These are phyloP conservation scores for Pomatorhinus ruficollis DNA, from an alignment of 2,113 vertebrate species.

Conservation along the genomic window DNA sequence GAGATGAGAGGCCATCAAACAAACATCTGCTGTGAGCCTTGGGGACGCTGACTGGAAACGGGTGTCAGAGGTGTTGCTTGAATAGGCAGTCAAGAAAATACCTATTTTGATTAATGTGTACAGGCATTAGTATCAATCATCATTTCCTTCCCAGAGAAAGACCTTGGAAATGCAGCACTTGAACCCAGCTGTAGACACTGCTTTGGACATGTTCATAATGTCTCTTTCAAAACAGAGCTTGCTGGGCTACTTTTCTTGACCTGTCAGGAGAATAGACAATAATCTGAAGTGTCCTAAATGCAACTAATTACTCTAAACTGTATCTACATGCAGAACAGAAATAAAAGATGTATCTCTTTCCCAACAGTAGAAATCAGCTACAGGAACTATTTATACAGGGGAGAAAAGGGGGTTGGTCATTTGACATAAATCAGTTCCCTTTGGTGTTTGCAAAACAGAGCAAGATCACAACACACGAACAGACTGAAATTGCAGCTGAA, in stretches of 20 bases:
- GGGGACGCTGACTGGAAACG: neutral
- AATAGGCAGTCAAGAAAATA: slow-evolving; percentile 32
- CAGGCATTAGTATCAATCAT: slow-evolving; percentile 33
- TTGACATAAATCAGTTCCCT: slow-evolving; percentile 19
- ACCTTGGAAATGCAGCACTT: slow-evolving; percentile 20
- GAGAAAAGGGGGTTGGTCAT: neutral
- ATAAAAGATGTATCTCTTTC: neutral
- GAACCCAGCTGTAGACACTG: slow-evolving; percentile 2
- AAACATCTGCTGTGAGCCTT: neutral
- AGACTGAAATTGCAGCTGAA: slow-evolving; percentile 12
- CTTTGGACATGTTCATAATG: neutral
- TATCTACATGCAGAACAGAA: neutral
- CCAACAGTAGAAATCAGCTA: neutral
- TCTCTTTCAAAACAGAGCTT: slow-evolving; percentile 19
- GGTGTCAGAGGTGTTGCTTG: neutral
- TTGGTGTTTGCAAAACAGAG: slow-evolving; percentile 45
- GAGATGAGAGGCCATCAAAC: neutral
- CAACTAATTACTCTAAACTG: slow-evolving; percentile 35
- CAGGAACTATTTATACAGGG: neutral
- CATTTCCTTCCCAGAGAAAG: slow-evolving; percentile 44
- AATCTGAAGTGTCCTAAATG: neutral
- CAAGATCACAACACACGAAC: neutral
- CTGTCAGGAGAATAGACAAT: neutral
- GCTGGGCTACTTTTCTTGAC: neutral
- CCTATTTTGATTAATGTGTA: slow-evolving; percentile 19